Evolutionary conservation across 2,888 invertebrate species (phyloP).

Genomic region (Myathropa florea): DNA sequence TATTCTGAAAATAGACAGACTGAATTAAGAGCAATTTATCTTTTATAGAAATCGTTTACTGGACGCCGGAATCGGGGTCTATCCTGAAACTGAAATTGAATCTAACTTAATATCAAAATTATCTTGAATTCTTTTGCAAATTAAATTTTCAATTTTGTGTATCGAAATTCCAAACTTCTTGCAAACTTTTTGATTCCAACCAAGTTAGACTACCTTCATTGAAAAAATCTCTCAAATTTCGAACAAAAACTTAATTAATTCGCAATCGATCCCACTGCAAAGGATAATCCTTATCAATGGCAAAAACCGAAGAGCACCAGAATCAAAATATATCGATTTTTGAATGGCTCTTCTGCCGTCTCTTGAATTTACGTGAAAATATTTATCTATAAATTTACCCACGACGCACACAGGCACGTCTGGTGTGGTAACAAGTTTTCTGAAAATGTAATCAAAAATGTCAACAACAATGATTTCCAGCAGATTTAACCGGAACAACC

Average conservation of each 20-base stretch:
- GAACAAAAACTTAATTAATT: not conserved
- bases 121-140: too few relatives aligned
- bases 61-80: too few relatives aligned
- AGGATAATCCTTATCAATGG: slow-evolving; percentile 16
- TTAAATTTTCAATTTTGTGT: too few relatives aligned
- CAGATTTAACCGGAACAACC: slow-evolving; percentile 4
- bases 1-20: too few relatives aligned
- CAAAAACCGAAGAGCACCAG: not conserved
- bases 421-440: not conserved
- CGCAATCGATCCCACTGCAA: not conserved
- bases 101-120: too few relatives aligned
- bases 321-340: slow-evolving; percentile 15
- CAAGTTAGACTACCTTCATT: too few relatives aligned
- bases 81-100: too few relatives aligned
- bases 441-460: slow-evolving; percentile 30
- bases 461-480: slow-evolving; percentile 41
- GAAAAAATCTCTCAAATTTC: not conserved
- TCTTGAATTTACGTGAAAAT: not conserved
- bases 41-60: too few relatives aligned
- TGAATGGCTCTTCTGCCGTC: not conserved
- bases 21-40: too few relatives aligned
- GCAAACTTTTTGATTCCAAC: too few relatives aligned
- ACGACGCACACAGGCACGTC: not conserved
- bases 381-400: not conserved
- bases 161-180: too few relatives aligned